These are phyloP conservation scores for Cololabis saira DNA, from an alignment of 2,113 vertebrate genomes.

Conservation along the genomic window DNA sequence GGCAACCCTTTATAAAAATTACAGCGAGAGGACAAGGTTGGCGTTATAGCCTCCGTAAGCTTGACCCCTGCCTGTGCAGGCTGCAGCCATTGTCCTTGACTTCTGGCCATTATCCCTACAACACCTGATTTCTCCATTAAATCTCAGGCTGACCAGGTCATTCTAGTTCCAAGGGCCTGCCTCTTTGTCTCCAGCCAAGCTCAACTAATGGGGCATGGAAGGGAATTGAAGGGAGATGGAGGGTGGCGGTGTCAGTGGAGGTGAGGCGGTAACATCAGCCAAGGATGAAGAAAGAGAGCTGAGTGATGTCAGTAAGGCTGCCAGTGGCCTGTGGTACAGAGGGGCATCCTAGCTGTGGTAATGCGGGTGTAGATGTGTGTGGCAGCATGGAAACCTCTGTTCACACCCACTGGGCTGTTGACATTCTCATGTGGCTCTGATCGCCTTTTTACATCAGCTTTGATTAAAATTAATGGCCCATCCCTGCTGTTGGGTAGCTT, in stretches of 20 bases:
- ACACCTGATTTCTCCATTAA: slow-evolving; percentile 94
- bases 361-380: slow-evolving; percentile 26
- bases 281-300: slow-evolving; percentile 57
- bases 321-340: slow-evolving; percentile 56
- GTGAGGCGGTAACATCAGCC: slow-evolving; percentile 65
- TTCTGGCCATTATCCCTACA: slow-evolving; percentile 88
- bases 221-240: slow-evolving; percentile 74
- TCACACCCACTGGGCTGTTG: slow-evolving; percentile 91
- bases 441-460: slow-evolving; percentile 93
- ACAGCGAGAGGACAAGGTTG: slow-evolving; percentile 66
- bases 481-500: slow-evolving; percentile 91
- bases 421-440: slow-evolving; percentile 90
- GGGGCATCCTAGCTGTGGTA: slow-evolving; percentile 53
- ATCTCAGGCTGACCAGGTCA: slow-evolving; percentile 97
- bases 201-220: slow-evolving; percentile 92
- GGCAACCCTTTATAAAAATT: slow-evolving; percentile 73
- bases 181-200: slow-evolving; percentile 96
- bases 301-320: slow-evolving; percentile 62
- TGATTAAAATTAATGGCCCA: slow-evolving; percentile 99
- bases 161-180: slow-evolving; percentile 94
- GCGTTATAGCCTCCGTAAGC: slow-evolving; percentile 71
- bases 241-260: slow-evolving; percentile 65
- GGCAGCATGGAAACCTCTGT: slow-evolving; percentile 80
- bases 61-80: slow-evolving; percentile 74
- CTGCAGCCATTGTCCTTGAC: slow-evolving; percentile 89